Percentiles rank a stretch among this genome's conserved stretches.
Evolutionary conservation across 2,113 vertebrate species (phyloP).

Genomic region (Todiramphus chloris): DNA sequence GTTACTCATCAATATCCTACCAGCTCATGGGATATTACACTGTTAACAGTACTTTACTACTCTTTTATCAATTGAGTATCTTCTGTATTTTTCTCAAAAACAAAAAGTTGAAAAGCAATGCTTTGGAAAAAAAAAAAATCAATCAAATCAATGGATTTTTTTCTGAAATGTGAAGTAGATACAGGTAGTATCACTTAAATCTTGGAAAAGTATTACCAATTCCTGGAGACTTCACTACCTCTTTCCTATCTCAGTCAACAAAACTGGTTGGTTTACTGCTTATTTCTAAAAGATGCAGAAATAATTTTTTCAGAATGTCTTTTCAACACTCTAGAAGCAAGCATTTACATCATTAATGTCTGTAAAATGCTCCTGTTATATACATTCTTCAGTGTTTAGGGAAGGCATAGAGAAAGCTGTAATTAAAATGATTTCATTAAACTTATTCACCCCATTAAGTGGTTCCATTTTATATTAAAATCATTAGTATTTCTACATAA

Average conservation of each 20-base stretch:
- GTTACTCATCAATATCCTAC: too few relatives aligned
- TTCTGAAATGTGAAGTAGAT: neutral
- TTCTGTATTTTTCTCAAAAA: neutral
- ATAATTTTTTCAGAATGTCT: neutral
- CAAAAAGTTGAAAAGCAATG: neutral
- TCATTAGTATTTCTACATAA: slow-evolving; percentile 43
- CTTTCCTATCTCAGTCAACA: neutral
- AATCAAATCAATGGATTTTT: neutral
- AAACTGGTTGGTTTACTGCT: neutral
- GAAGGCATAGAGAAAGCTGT: neutral
- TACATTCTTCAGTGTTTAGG: neutral
- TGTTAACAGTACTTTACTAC: neutral
- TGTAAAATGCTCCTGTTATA: neutral
- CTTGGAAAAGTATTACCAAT: neutral
- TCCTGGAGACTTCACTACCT: neutral
- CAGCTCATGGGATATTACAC: neutral
- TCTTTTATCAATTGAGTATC: neutral
- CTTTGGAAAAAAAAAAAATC: neutral
- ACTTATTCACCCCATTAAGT: slow-evolving; percentile 35
- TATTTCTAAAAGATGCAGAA: neutral
- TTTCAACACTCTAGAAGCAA: neutral
- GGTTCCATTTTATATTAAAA: slow-evolving; percentile 55
- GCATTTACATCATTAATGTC: neutral
- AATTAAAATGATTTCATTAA: slow-evolving; percentile 48
- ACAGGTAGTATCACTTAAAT: neutral